Evolutionary conservation across 1,140 invertebrate species (phyloP), one percentile per base, ranked within the genome.

Genomic region (Nymphalis io): DNA sequence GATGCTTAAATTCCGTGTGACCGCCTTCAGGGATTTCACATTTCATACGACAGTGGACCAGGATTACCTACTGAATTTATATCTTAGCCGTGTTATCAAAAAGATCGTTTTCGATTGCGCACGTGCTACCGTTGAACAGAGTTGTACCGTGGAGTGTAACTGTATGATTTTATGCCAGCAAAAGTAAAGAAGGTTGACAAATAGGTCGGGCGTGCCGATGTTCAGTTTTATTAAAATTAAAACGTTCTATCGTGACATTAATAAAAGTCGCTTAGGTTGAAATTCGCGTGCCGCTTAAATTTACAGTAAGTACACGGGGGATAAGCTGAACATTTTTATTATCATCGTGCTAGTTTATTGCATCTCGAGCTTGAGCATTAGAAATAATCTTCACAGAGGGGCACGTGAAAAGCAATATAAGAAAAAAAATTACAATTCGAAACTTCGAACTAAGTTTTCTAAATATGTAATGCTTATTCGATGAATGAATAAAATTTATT

Each of bases 161-260:
- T 91, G 84, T 88, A 88, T 89, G 86, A 90, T 90, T 89, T 89
- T 80, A 83, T 81, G 87, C 85, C 84, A 86, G 83, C 84, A 83
- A 89, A 88, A 89, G 86, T 91, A 90, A 90, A 87, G 85, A 90
- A 84, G 88, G 85, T 91, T 91, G 88, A 90, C 89, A 90, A 91
- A 91, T 90, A 88, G 83, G 81, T 84, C 80, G 81, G 76, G 81
- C 87, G 88, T 89, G 87, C 85, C 79, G 85, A 85, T 87, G 84
- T 86, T 90, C 87, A 83, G 83, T 86, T 88, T 89, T 90, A 91
- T 89, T 91, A 90, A 90, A 90, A 89, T 88, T 91, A 91, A 91
- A 91, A 87, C 74, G 81, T 85, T 82, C 83, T 80, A 83, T 82
- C 80, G 68, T 80, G 80, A 83, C 79, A 81, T 87, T 87, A 85